phyloP scores from a whole-genome alignment of 2,113 vertebrate species.

The Bujurquina vittata region DNA sequence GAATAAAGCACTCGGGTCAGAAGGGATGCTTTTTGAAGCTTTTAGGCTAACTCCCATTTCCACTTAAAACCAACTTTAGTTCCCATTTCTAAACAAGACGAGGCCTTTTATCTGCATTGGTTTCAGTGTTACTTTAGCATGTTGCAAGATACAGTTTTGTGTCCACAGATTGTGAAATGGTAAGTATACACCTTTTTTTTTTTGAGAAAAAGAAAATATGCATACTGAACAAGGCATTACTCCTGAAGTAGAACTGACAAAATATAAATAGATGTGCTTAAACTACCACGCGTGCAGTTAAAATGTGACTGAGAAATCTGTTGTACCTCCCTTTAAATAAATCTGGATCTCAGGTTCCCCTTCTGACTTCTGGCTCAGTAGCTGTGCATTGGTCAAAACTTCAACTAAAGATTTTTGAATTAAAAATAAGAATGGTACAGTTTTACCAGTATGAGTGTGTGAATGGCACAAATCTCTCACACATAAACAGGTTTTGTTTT shows the following conservation, averaged over 20 bases:
- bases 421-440: background rate
- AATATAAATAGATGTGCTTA: no score
- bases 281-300: background rate
- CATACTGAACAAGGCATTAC: background rate
- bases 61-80: slow-evolving; percentile 72
- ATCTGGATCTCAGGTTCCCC: background rate
- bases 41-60: slow-evolving; percentile 72
- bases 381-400: background rate
- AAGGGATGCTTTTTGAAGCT: slow-evolving; percentile 63
- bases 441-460: background rate
- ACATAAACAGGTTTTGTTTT: background rate
- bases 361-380: background rate
- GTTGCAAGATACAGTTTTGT: background rate
- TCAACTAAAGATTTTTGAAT: background rate
- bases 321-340: background rate
- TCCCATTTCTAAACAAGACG: slow-evolving; percentile 51
- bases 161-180: background rate
- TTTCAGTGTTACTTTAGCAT: slow-evolving; percentile 2
- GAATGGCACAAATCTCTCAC: background rate
- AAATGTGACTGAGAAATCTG: background rate
- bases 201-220: background rate
- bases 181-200: background rate
- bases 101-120: slow-evolving; percentile 10
- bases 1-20: slow-evolving; percentile 67
- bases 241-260: background rate